A percentile compares a stretch with the other conserved stretches of the same genome.
These are phyloP conservation scores for Monodelphis domestica DNA, from an alignment of 2,797 vertebrate species.

Conservation along the genomic window DNA sequence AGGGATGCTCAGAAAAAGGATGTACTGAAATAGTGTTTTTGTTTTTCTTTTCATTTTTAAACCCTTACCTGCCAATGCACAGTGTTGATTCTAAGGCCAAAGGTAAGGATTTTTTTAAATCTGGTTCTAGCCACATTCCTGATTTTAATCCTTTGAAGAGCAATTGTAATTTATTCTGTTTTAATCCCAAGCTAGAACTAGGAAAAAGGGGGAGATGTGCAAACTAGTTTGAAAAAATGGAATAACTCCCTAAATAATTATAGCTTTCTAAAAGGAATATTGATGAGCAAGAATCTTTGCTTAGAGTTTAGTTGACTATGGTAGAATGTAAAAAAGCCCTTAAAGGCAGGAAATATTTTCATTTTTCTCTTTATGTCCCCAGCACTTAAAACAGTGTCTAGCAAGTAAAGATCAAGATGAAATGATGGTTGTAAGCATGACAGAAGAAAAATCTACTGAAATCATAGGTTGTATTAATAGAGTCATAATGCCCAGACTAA, in stretches of 20 bases:
- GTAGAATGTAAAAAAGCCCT: not conserved
- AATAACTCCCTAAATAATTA: not conserved
- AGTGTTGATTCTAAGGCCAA: no score
- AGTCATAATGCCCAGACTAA: not conserved
- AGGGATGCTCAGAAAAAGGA: not conserved
- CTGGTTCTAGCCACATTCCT: not conserved
- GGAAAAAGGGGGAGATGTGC: not conserved
- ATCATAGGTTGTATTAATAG: not conserved
- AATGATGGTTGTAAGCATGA: not conserved
- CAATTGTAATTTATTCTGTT: not conserved
- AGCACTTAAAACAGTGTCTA: not conserved
- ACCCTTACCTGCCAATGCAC: no score
- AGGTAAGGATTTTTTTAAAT: no score
- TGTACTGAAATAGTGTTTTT: not conserved
- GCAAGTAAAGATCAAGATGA: not conserved
- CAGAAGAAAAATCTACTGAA: not conserved
- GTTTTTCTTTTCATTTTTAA: no score
- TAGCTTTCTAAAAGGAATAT: not conserved
- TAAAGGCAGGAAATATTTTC: not conserved
- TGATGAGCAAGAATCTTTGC: not conserved
- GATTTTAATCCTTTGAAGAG: not conserved
- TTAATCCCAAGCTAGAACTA: not conserved
- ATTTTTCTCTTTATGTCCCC: not conserved
- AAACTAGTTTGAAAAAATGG: not conserved
- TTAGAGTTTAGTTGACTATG: not conserved